phyloP scores from a whole-genome alignment of 2,888 invertebrate species.

The Caenorhabditis sp. region DNA sequence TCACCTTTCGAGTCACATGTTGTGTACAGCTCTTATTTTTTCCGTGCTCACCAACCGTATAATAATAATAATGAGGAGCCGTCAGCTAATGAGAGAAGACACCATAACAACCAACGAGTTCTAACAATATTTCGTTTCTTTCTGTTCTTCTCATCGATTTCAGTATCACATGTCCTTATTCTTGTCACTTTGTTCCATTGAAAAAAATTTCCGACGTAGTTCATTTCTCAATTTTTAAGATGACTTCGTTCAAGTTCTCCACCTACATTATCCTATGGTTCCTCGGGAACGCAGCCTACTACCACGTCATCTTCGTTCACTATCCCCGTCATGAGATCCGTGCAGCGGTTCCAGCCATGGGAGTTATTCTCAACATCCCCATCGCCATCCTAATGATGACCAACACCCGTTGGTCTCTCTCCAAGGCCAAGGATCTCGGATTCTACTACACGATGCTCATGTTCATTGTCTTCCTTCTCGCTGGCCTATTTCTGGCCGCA shows the following conservation, averaged over 20 bases:
- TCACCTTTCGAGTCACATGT: conserved; percentile 1
- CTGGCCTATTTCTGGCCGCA: conserved; percentile 5
- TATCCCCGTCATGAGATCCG: conserved; percentile 33
- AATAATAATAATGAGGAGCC: background rate
- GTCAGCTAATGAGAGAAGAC: background rate
- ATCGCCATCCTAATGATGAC: conserved; percentile 27
- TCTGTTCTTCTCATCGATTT: background rate
- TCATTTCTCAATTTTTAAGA: background rate
- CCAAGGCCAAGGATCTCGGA: conserved; percentile 15
- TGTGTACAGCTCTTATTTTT: background rate
- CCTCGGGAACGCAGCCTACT: conserved; percentile 37
- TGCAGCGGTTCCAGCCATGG: conserved; percentile 26
- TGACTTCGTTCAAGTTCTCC: conserved; percentile 31
- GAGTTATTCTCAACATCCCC: conserved; percentile 25
- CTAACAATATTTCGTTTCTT: background rate
- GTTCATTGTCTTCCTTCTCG: conserved; percentile 33
- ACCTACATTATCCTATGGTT: conserved; percentile 31
- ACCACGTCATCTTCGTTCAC: conserved; percentile 26
- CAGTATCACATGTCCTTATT: background rate
- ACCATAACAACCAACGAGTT: background rate
- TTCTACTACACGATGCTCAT: conserved; percentile 34
- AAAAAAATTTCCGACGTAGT: background rate
- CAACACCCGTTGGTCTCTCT: conserved; percentile 21
- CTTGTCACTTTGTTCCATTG: background rate
- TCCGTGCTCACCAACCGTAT: background rate